A percentile compares a stretch with the other conserved stretches of the same genome.
Conservation (phyloP, 2,888 invertebrate genomes). For the Stenichneumon culpator region DNA sequence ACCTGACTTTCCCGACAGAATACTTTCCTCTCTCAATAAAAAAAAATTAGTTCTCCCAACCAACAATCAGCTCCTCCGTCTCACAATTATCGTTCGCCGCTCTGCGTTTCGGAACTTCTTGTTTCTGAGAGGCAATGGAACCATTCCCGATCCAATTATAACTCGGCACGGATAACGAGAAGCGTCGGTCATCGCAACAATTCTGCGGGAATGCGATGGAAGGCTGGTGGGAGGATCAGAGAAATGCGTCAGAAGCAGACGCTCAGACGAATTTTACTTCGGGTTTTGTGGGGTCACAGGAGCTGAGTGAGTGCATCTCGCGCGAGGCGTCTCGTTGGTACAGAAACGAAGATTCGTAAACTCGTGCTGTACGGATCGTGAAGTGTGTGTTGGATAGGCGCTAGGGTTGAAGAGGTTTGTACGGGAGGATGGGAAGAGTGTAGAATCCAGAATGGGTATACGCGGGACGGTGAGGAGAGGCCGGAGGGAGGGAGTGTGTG, state of each 20-base stretch:
- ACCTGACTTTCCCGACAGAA: too few species aligned
- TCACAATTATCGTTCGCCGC: not conserved
- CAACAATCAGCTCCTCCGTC: too few species aligned
- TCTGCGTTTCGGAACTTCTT: not conserved
- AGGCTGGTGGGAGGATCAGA: constrained; percentile 1
- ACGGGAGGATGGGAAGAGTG: not conserved
- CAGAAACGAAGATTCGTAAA: constrained; percentile 63
- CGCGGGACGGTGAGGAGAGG: too few species aligned
- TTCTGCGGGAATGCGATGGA: constrained; percentile 22
- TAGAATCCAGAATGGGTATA: constrained; percentile 32
- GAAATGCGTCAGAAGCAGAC: constrained; percentile 57
- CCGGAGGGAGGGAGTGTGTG: not conserved
- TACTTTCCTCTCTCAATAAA: too few species aligned
- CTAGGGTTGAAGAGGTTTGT: constrained; percentile 27
- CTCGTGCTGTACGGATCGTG: constrained; percentile 40
- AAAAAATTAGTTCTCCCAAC: too few species aligned
- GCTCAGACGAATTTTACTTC: constrained; percentile 51
- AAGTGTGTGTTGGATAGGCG: constrained; percentile 52
- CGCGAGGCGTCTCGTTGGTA: constrained; percentile 55
- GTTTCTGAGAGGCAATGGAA: not conserved
- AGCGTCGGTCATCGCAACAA: constrained; percentile 25
- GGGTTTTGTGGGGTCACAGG: constrained; percentile 43
- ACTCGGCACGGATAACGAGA: constrained; percentile 13
- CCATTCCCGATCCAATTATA: not conserved
- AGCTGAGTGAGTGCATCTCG: constrained; percentile 44